phyloP scores from a whole-genome alignment of 2,797 vertebrate species.

The Salarias fasciatus region DNA sequence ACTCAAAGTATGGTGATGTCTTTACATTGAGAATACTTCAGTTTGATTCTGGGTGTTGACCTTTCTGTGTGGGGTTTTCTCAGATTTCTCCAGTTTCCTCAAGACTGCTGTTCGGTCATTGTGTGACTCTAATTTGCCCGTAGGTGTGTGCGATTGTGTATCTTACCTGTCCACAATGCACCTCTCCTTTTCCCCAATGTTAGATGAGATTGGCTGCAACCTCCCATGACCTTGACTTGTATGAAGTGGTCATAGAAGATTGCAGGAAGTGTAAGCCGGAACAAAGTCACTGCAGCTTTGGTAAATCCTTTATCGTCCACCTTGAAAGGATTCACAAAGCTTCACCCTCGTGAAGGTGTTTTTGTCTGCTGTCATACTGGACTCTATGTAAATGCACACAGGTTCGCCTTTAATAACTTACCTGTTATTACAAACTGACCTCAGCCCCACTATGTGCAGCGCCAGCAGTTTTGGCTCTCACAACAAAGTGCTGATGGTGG shows the following conservation, averaged over 20 bases:
- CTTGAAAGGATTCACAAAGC: conserved; percentile 38
- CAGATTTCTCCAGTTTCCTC: no score
- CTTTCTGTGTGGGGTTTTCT: no score
- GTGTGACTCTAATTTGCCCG: no score
- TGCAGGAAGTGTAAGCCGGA: neutral
- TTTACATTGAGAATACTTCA: neutral
- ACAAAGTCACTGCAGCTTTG: neutral
- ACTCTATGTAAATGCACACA: conserved; percentile 41
- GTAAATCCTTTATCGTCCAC: conserved; percentile 20
- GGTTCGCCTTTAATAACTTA: conserved; percentile 58
- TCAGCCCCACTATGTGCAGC: conserved; percentile 56
- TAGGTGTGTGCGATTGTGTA: no score
- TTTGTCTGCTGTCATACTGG: conserved; percentile 4
- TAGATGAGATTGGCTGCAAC: no score
- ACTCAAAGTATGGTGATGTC: no score
- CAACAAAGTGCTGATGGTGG: conserved; percentile 72
- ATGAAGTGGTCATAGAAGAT: no score
- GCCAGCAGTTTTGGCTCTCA: conserved; percentile 63
- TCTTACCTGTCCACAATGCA: no score
- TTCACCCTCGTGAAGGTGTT: conserved; percentile 22
- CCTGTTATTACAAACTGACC: conserved; percentile 68
- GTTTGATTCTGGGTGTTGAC: no score
- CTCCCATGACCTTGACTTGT: no score
- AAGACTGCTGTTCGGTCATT: no score
- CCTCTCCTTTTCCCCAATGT: no score